phyloP scores from a whole-genome alignment of 2,113 vertebrate species.

The Trachemys scripta region DNA sequence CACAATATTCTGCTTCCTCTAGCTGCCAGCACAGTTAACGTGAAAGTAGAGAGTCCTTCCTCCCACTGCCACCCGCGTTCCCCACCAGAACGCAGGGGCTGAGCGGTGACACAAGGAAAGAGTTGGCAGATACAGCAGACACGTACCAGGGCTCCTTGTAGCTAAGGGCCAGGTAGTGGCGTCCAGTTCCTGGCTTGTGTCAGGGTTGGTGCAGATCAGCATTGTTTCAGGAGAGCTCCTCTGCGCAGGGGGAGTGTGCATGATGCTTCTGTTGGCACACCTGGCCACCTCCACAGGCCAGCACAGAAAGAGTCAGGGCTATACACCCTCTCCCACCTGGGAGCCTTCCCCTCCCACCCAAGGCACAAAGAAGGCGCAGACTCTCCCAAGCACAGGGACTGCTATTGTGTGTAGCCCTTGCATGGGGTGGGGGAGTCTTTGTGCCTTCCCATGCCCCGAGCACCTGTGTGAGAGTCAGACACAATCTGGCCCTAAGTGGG shows the following conservation, averaged over 20 bases:
- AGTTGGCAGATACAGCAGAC: background rate
- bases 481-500: background rate
- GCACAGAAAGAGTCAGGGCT: background rate
- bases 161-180: background rate
- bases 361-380: background rate
- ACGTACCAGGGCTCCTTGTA: background rate
- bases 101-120: background rate
- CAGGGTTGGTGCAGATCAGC: background rate
- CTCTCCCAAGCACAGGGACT: background rate
- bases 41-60: background rate
- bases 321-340: background rate
- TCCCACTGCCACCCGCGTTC: background rate
- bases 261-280: background rate
- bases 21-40: background rate
- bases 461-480: background rate
- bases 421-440: background rate
- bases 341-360: background rate
- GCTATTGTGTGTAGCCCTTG: background rate
- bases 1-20: background rate
- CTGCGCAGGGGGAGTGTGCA: accelerated
- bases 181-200: background rate
- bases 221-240: background rate
- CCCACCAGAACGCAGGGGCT: background rate
- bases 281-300: background rate
- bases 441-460: background rate